Base-by-base conservation (phyloP, 2,888 invertebrate genomes). In the Mimachlamys varia region DNA sequence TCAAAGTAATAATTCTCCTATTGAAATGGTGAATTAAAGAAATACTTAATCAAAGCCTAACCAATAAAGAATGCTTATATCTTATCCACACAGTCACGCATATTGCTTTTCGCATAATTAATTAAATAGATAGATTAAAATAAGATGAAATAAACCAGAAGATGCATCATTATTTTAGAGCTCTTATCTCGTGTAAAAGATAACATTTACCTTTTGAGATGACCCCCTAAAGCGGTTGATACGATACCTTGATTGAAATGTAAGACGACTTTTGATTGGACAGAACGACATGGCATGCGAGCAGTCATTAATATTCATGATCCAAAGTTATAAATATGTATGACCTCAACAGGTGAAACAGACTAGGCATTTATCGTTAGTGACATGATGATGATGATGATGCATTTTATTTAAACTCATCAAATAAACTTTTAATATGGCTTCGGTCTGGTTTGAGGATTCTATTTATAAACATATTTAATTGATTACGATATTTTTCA, bases 131-230 rank as follows among this genome's bases (percentile, higher is more conserved):
- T 19, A 27, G 62, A 76, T 76, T 76, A 10, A 33, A 76, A 76
- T 33, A 33, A 76, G 76, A 76, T 76, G 76, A 76, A 76, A 76
- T 27, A 76, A 17, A 12, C 15, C 76, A 76, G 27, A 76, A 76
- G n/a, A 33, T 76, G 22, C 10, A 15, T 76, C 33, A 22, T 27
- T 33, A 76, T 10, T 22, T 12, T 5, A 19, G 13, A 12, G 33
- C 10, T 76, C 13, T 76, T 76, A 76, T 76, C 76, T 5, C 27
- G 13, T 33, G 27, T 22, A 7, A 1, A 1, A 76, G 76, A 76
- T 76, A 76, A 76, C 27, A 22, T 12, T 76, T 76, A 27, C 33
- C 76, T 76, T 76, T 76, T 76, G 76, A 76, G 27, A 76, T 76
- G 76, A 5, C 27, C 44, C 76, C 76, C 76, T 27, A 10, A 33